These are phyloP conservation scores for Cynodonichthys magdalenae DNA, from an alignment of 2,797 vertebrate genomes.

Conservation along the genomic window DNA sequence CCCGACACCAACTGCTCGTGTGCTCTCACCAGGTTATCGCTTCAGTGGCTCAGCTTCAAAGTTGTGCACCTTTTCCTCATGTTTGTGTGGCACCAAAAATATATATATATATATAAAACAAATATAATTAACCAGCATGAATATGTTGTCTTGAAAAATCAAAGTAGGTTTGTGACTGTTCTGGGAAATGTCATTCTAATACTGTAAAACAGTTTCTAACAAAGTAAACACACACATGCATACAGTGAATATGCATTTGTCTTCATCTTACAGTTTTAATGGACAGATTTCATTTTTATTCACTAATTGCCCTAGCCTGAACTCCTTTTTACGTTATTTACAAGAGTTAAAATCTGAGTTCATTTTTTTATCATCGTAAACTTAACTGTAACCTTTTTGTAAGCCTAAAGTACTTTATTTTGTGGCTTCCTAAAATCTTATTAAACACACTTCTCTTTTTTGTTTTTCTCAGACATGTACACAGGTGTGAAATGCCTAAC, in stretches of 20 bases:
- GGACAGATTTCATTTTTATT: neutral
- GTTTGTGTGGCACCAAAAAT: conserved; percentile 22
- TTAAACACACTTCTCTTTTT: neutral
- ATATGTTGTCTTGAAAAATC: conserved; percentile 7
- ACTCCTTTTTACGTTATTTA: neutral
- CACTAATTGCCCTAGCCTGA: conserved; percentile 14
- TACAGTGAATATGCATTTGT: neutral
- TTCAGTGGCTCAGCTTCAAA: conserved; percentile 23
- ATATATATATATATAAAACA: conserved; percentile 11
- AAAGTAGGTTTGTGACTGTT: neutral
- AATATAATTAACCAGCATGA: neutral
- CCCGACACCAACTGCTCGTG: conserved; percentile 64
- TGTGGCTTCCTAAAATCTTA: no score
- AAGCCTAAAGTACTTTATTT: no score
- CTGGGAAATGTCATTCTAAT: neutral
- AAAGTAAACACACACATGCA: neutral
- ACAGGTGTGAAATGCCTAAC: conserved; percentile 14
- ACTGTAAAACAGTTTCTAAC: conserved; percentile 14
- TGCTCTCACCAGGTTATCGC: conserved; percentile 19
- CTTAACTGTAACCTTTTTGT: neutral
- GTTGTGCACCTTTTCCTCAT: conserved; percentile 5
- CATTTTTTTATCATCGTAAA: neutral
- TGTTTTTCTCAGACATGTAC: neutral
- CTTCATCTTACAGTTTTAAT: neutral
- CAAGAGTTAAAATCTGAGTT: neutral